These are phyloP conservation scores for Burhinus oedicnemus DNA, from an alignment of 2,113 vertebrate genomes.

Conservation along the genomic window DNA sequence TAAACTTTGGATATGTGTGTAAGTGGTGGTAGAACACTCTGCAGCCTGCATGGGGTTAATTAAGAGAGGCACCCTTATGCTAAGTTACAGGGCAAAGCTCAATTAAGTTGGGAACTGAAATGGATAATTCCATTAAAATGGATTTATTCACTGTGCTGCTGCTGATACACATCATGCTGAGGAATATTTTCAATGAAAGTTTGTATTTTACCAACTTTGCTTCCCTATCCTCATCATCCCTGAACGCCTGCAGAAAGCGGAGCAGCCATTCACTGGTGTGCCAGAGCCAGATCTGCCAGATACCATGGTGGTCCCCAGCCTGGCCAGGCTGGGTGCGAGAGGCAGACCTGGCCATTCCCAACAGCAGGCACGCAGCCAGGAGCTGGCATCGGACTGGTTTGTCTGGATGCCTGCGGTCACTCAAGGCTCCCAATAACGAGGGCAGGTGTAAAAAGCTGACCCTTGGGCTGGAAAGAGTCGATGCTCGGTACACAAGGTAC, in stretches of 20 bases:
- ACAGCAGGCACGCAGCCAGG: rapidly evolving
- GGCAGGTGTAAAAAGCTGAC: not conserved
- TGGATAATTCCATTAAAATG: constrained; percentile 59
- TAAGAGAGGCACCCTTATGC: constrained; percentile 8
- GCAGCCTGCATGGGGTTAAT: constrained; percentile 13
- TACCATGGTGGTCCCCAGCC: rapidly evolving
- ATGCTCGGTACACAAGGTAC: rapidly evolving
- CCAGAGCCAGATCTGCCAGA: not conserved
- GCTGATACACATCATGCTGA: not conserved
- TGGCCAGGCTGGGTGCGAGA: rapidly evolving
- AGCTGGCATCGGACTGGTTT: not conserved
- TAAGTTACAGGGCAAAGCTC: constrained; percentile 13
- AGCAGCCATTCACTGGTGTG: rapidly evolving
- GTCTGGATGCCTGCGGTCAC: rapidly evolving
- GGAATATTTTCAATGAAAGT: not conserved
- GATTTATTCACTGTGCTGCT: not conserved
- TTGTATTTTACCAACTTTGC: not conserved
- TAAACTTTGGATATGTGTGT: not conserved
- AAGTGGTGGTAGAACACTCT: not conserved
- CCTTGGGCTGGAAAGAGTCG: not conserved
- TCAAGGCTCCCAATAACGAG: rapidly evolving
- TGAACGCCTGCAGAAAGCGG: rapidly evolving
- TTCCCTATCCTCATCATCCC: not conserved
- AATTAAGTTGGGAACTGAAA: constrained; percentile 56
- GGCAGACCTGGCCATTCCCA: rapidly evolving